Evolutionary conservation across 1,140 invertebrate species (phyloP), one percentile per base, ranked within the genome.

Genomic region (Cryptotermes secundus): DNA sequence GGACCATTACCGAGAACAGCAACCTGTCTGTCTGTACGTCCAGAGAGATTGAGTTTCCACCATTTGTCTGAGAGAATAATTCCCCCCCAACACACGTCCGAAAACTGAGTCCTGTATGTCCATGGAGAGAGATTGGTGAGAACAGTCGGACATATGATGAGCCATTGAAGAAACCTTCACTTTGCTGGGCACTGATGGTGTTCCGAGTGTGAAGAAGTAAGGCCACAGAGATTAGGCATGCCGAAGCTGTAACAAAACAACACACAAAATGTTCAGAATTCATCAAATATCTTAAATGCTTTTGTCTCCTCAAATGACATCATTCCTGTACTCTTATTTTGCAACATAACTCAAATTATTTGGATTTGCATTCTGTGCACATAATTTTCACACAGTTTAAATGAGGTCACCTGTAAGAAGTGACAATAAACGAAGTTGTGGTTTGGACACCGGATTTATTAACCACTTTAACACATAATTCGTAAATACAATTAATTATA

Each of bases 121-220:
- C 85, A 87, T 94, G 94, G 86, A 96, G 92, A 49, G 94, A 94
- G 87, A 96, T 92, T 84, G 94, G 94, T 53, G 92, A 92, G 72
- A 91, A 89, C 82, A 96, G 90, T 87, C 93, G 92, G 82, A 96
- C 91, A 88, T 94, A 95, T 10, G 95, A 92, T 86, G 94, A 94
- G 84, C 94, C 94, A 90, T 96, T 96, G 89, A 96, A 95, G 87
- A 95, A 96, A 34, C 94, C 95, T 90, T 96, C 95, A 36, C 94
- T 92, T 26, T 79, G 65, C n/a, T 83, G 42, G 16, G 80, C 34
- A n/a, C 59, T 72, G 26, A 31, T 36, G 16, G 53, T 59, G 31
- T 22, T 31, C 59, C 6, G 53, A 42, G 34, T 19, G 14, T 34
- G 31, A 42, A 31, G 79, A 81, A 26, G 42, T 24, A 34, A 49